Evolutionary conservation across 2,113 vertebrate species (phyloP).

Genomic region (Chionodraco myersi): DNA sequence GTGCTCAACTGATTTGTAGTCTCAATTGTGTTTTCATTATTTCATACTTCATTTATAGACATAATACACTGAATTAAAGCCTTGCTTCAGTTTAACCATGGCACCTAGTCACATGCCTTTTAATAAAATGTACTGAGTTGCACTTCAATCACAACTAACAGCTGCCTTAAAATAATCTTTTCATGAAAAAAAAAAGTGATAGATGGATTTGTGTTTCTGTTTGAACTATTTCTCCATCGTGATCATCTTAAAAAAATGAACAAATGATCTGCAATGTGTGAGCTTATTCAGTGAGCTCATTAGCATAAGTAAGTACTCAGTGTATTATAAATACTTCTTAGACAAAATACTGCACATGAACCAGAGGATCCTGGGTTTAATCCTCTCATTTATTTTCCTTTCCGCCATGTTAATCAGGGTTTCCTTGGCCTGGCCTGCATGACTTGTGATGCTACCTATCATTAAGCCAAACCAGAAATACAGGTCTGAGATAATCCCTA

Average conservation of each 20-base stretch:
- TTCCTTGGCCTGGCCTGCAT: constrained; percentile 44
- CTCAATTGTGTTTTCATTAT: constrained; percentile 56
- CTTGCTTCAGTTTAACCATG: constrained; percentile 36
- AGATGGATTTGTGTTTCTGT: constrained; percentile 16
- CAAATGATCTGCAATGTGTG: background rate
- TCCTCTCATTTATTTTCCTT: constrained; percentile 38
- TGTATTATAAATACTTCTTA: constrained; percentile 9
- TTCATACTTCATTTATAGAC: constrained; percentile 63
- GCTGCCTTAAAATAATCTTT: constrained; percentile 12
- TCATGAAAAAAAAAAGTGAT: background rate
- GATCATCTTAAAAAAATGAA: constrained; percentile 9
- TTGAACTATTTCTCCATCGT: background rate
- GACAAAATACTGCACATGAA: constrained; percentile 29
- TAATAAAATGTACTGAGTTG: constrained; percentile 33
- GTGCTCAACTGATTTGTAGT: constrained; percentile 53
- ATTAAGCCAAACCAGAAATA: constrained; percentile 78
- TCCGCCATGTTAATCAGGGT: constrained; percentile 53
- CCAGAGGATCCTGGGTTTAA: constrained; percentile 35
- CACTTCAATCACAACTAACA: background rate
- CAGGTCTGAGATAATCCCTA: constrained; percentile 69
- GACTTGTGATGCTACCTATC: constrained; percentile 67
- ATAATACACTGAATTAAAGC: constrained; percentile 50
- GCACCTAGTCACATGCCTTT: constrained; percentile 48
- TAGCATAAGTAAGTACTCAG: too few relatives aligned
- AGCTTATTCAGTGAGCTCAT: background rate